These are phyloP conservation scores for Eretmocerus hayati DNA, from an alignment of 2,888 invertebrate species.

Conservation along the genomic window DNA sequence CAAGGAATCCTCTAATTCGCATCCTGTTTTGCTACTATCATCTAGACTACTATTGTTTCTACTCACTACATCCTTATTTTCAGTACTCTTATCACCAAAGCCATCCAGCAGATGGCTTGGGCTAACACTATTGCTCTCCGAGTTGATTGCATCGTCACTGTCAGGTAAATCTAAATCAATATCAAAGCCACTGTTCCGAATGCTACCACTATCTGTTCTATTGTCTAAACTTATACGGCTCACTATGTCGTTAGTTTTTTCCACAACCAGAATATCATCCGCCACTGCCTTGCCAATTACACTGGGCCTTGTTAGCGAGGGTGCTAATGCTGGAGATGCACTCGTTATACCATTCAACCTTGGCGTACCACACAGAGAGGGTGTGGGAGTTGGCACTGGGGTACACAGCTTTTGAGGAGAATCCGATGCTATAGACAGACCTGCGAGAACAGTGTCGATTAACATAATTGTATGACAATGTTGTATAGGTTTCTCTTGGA, in stretches of 20 bases:
- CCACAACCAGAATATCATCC: constrained; percentile 37
- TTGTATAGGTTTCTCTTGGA: too few relatives aligned
- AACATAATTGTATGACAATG: not conserved
- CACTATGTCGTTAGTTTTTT: constrained; percentile 35
- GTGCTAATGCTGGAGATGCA: constrained; percentile 16
- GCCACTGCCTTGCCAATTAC: not conserved
- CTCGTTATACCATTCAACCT: constrained; percentile 34
- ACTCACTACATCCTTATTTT: constrained; percentile 30
- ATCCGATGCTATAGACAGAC: constrained; percentile 40
- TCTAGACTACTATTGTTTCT: constrained; percentile 37
- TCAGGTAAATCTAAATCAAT: constrained; percentile 27
- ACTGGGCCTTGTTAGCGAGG: constrained; percentile 1
- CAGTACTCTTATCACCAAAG: constrained; percentile 24
- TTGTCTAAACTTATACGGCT: constrained; percentile 34
- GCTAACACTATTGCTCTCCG: constrained; percentile 27
- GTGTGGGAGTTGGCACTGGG: constrained; percentile 34
- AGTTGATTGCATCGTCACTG: constrained; percentile 23
- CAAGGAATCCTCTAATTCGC: constrained; percentile 31
- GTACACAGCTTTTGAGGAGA: constrained; percentile 39
- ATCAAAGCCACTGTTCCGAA: constrained; percentile 25
- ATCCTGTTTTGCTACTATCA: constrained; percentile 33
- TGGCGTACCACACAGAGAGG: constrained; percentile 34
- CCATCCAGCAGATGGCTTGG: constrained; percentile 16
- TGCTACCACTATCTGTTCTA: constrained; percentile 31
- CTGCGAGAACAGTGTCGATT: constrained; percentile 22